phyloP scores from a whole-genome alignment of 2,113 vertebrate genomes.

The Terrapene triunguis region DNA sequence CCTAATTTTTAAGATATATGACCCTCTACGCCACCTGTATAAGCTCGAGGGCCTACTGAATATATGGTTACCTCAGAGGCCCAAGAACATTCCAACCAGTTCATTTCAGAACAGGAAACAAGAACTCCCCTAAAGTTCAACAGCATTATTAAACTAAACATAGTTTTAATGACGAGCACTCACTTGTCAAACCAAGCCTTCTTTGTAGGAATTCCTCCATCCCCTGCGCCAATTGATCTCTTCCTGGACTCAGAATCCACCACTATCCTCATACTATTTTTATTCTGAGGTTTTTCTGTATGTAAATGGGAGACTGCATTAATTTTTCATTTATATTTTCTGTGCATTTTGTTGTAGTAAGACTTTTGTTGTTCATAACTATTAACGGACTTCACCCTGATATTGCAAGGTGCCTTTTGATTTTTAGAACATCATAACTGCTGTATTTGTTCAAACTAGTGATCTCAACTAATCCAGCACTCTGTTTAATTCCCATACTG shows the following conservation, averaged over 20 bases:
- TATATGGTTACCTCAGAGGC: neutral
- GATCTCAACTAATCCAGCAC: neutral
- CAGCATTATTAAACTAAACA: neutral
- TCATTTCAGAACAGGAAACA: neutral
- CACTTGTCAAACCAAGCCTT: slow-evolving; percentile 99
- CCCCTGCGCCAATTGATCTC: slow-evolving; percentile 84
- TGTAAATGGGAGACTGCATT: slow-evolving; percentile 58
- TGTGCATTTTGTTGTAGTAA: neutral
- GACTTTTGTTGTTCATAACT: neutral
- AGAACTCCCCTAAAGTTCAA: neutral
- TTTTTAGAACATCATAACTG: neutral
- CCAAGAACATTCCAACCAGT: neutral
- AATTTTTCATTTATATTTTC: neutral
- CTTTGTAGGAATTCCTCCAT: slow-evolving; percentile 86
- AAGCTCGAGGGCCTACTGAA: neutral
- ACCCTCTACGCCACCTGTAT: neutral
- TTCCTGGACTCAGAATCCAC: slow-evolving; percentile 96
- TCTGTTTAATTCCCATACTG: neutral
- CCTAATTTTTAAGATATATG: neutral
- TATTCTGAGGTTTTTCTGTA: slow-evolving; percentile 92
- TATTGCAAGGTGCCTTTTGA: neutral
- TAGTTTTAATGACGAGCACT: slow-evolving; percentile 58
- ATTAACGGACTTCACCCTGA: neutral
- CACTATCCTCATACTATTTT: slow-evolving; percentile 94
- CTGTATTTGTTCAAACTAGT: neutral